Base-by-base conservation (phyloP, 2,888 invertebrate genomes). In the Trichogramma evanescens region DNA sequence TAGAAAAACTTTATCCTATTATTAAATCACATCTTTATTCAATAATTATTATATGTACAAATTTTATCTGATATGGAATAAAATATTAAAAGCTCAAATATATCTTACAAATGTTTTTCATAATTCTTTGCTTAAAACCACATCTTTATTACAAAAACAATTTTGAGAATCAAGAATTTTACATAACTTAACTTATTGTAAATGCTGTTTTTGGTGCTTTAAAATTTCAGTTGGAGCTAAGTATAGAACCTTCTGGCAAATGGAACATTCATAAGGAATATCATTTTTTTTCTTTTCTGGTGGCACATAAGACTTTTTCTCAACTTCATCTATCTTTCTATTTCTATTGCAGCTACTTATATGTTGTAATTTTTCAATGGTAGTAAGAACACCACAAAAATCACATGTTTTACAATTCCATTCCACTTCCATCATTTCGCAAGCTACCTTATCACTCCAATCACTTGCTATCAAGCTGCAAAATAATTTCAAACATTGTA, bases 221-320 rank as follows among this genome's bases (percentile, higher is more conserved):
- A 95, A 81, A 74, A 93, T 89, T 75, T 95, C 93, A 38, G 90
- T 88, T 4, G 91, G 87, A 8, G 89, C 89, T 66, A 94, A 79
- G 69, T 84, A 81, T 60, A 93, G 77, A 5, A 82, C 83, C 67
- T 85, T 80, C 3, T 83, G 79, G 78, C 96, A 96, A 67, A 77
- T 81, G 7, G 84, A 80, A 75, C 96, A 96, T 67, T 82, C 82
- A 78, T 85, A 93, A 50, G 82, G 79, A 74, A 82, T 83, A 0
- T 83, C 80, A 72, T 88, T 88, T 58, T 85, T 74, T 69, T 81
- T 82, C 9, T 71, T 69, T 5, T 66, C 65, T 4, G 62, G 60
- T 50, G 54, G 50, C 40, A 58, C 65, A 62, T 70, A 74, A 0
- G 71, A 67, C 7, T 70, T 61, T 5, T 53, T 43, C 42, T 26